Evolutionary conservation across 2,888 invertebrate species (phyloP), one percentile per base, ranked within the genome.

Genomic region (Agrilus cyanescens): DNA sequence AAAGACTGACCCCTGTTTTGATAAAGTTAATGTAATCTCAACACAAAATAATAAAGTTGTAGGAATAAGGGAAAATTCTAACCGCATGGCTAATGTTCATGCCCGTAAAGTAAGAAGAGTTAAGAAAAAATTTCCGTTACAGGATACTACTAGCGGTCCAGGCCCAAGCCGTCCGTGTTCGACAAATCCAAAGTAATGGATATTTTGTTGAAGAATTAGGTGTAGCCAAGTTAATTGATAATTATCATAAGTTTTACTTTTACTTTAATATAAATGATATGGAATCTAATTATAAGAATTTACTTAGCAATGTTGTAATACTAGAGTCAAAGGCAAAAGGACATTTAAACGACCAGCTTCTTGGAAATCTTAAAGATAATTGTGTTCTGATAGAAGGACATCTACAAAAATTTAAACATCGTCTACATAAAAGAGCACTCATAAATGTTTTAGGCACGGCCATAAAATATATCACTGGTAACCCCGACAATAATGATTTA

Each of bases 191-290:
- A 12, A 40, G 43, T 29, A 44, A 46, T 20, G 50, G 50, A 30
- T 48, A 46, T 38, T 44, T 52, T 29, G 8, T 44, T n/a, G 48
- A 51, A 44, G 34, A 45, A 8, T 12, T 52, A 36, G 45, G 49
- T 12, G 25, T n/a, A n/a, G n/a, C n/a, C n/a, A n/a, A n/a, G n/a
- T 34, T 12, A 53, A 41, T 44, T 25, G 37, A 37, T 18, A 48
- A 52, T 38, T 53, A 46, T 38, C 53, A 50, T 40, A 49, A 53
- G 16, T 50, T 50, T 37, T 51, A 52, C 44, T 52, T 51, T 42
- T 51, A 51, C 35, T 49, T 50, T 46, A 52, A 51, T 30, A 40
- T 52, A 14, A 51, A 37, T 20, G 33, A 45, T 16, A 40, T 49
- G 45, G 46, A 45, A 30, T 15, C 44, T 31, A 49, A 44, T 37